Evolutionary conservation across 2,888 invertebrate species (phyloP), one percentile per base, ranked within the genome.

Genomic region (Diaperis boleti): DNA sequence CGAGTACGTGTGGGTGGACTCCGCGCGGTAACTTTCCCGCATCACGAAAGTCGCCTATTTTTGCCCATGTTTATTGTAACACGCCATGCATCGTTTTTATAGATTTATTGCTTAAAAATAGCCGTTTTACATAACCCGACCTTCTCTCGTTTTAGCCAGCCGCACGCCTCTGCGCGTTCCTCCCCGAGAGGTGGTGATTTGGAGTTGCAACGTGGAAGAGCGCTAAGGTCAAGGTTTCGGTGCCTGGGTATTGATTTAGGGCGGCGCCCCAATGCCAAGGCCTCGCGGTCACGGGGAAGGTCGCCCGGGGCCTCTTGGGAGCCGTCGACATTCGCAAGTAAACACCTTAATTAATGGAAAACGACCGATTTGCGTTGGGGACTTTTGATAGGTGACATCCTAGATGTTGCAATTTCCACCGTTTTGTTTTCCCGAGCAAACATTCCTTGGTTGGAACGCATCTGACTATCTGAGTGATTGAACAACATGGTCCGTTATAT

Each of bases 181-280:
- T 11, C 11, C 33, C 8, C 31, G 3, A n/a, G 14, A 14, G 18
- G 37, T 50, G 17, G 11, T 17, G 15, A 22, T 47, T 47, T 47
- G 22, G 31, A 49, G 35, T 39, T 56, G 57, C 45, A 54, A 37
- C 35, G 47, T 31, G 31, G 26, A 50, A 42, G 39, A 64, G 56
- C 14, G 70, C 70, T 72, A 72, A 72, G 73, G 72, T 74, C 74
- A 74, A 75, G 76, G 76, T 61, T 69, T 64, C 67, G 69, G 72
- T 69, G 69, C 66, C 64, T 67, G 45, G 57, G 61, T 68, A 68
- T 68, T 66, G 68, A 68, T 68, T 68, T 64, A 52, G 66, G 69
- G 69, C 66, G 68, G 68, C 66, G 61, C 64, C 69, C 66, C 68
- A 60, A 65, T 59, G 65, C 66, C 63, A 65, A 68, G 66, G 68